Base-by-base conservation (phyloP, 1,140 invertebrate genomes). In the Panagrolaimus sp. region DNA sequence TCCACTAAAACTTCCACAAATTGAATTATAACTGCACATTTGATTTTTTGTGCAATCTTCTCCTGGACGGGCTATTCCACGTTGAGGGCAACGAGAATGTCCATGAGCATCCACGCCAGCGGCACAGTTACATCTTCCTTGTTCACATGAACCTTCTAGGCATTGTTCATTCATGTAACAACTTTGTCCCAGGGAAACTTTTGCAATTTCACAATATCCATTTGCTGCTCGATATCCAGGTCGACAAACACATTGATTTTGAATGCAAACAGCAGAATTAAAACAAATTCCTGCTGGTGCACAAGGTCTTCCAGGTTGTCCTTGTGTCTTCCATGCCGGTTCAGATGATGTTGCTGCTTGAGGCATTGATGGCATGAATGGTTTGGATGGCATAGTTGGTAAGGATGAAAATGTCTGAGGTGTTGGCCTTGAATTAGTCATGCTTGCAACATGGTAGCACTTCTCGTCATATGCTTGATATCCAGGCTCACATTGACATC, bases 131-230 rank as follows among this genome's bases (percentile, higher is more conserved):
- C 73, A 78, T 20, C 76, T 69, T 13, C 74, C 80, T 14, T 75
- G 65, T 11, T 75, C 31, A 62, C 78, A 80, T 11, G 70, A 45
- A 4, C 73, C 76, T 44, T 72, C 69, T 25, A 65, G 63, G 31
- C 77, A 79, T 66, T 79, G 77, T 63, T 81, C 77, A 23, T 75
- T 73, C n/a, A 81, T 31, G 25, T 69, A 65, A 61, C 79, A 79
- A 5, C 45, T 47, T 27, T 72, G 67, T n/a, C 76, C 76, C 23
- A 82, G 23, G 5, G 67, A 61, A 7, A 79, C 73, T 16, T 62
- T 67, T 16, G 62, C 44, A 44, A 75, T 66, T 62, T 78, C 78
- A 25, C 78, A 79, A 13, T 62, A 25, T n/a, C 72, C 71, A 20
- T 69, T 62, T 14, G 65, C 51, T 9, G 80, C 69, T n/a, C 67